Percentiles rank a stretch among this genome's conserved stretches.
Conservation (phyloP, 2,888 invertebrate genomes). For the Pseudococcus jackbeardsleyi region DNA sequence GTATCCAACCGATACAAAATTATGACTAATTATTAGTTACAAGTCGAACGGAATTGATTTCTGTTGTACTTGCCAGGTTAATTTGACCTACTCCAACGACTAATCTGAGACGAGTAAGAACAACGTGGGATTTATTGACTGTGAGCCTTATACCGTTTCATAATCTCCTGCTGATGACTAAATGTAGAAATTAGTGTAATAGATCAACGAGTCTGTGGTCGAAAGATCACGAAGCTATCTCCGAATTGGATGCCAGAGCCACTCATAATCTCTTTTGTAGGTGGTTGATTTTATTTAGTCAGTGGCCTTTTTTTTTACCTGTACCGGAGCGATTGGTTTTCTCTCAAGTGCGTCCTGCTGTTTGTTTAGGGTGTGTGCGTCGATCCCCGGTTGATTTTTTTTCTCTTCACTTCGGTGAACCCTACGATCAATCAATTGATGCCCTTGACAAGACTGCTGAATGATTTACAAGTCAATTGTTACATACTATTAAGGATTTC, state of each 20-base stretch:
- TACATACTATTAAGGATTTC: background rate
- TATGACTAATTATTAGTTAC: too few relatives aligned
- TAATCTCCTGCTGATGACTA: background rate
- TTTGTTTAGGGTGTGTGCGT: background rate
- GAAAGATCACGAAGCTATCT: background rate
- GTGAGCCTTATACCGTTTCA: background rate
- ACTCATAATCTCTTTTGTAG: background rate
- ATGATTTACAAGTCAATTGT: conserved; percentile 1
- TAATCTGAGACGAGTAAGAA: too few relatives aligned
- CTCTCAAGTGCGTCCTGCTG: background rate
- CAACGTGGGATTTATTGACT: background rate
- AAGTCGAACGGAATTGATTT: too few relatives aligned
- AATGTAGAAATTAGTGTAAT: background rate
- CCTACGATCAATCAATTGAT: background rate
- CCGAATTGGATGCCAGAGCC: too few relatives aligned
- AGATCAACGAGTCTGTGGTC: background rate
- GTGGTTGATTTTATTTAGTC: background rate
- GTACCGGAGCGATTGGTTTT: background rate
- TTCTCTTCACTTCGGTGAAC: background rate
- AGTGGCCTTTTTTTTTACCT: background rate
- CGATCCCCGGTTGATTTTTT: background rate
- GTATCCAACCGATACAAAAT: too few relatives aligned
- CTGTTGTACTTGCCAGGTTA: too few relatives aligned
- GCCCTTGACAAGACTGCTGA: background rate
- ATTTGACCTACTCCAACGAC: too few relatives aligned